Evolutionary conservation across 2,888 invertebrate genomes (phyloP).

Genomic region (Spialia ferax): DNA sequence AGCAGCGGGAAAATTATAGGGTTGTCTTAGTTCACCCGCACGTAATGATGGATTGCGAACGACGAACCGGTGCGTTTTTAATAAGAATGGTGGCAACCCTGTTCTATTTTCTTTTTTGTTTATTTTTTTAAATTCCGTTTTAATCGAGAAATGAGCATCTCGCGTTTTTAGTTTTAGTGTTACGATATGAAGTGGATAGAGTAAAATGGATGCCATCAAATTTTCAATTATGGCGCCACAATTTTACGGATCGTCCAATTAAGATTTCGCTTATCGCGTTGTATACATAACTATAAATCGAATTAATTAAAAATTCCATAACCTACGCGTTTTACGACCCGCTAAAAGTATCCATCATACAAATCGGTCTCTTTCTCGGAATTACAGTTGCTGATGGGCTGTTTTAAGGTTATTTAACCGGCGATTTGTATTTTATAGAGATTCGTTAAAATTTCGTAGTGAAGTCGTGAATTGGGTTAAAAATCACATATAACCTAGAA

Average conservation of each 20-base stretch:
- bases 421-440: constrained; percentile 30
- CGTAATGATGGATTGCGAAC: constrained; percentile 79
- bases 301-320: constrained; percentile 32
- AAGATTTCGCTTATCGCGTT: constrained; percentile 30
- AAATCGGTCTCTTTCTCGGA: constrained; percentile 4
- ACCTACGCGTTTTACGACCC: constrained; percentile 28
- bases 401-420: constrained; percentile 20
- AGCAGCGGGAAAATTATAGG: constrained; percentile 77
- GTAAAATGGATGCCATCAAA: constrained; percentile 32
- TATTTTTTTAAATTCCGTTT: constrained; percentile 39
- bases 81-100: constrained; percentile 80
- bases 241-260: constrained; percentile 24
- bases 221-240: constrained; percentile 36
- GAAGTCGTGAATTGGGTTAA: constrained; percentile 10
- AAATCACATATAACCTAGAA: background rate
- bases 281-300: constrained; percentile 27
- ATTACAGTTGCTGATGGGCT: constrained; percentile 25
- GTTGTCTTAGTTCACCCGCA: constrained; percentile 68
- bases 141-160: constrained; percentile 34
- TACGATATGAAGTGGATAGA: constrained; percentile 27
- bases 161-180: constrained; percentile 35
- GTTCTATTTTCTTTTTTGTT: constrained; percentile 44
- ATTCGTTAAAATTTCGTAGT: constrained; percentile 4
- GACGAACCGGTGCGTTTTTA: constrained; percentile 59
- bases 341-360: constrained; percentile 31